Evolutionary conservation across 2,797 vertebrate species (phyloP), one percentile per base, ranked within the genome.

Genomic region (Typhlichthys eigenmanni): DNA sequence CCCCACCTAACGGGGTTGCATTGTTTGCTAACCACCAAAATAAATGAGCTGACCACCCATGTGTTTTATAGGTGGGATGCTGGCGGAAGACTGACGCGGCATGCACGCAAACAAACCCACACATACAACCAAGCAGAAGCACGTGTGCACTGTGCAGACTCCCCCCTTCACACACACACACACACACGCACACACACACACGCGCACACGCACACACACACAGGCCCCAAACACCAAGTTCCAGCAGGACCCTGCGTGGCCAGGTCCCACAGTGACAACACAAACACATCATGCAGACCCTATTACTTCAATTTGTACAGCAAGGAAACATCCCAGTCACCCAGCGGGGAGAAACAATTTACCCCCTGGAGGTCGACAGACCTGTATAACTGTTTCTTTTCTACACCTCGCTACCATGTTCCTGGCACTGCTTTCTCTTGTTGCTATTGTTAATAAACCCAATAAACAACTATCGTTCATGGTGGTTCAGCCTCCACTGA

Each of bases 21-120:
- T 75, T 85, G 80, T 80, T 84, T 84, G 60, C 62, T 74, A 85
- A 76, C 59, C 71, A 64, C 46, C 58, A 63, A 66, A 66, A 78
- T 83, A 83, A 86, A 80, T 57, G 77, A 56, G 51, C 73, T 89
- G 89, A 80, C 90, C 90, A 91, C 90, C 90, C 85, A 69, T 77
- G 75, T 62, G 51, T 86, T 90, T 90, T 82, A 88, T 85, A 79
- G 75, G 83, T 84, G 74, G 67, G 76, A 82, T 70, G 63, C 61
- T 68, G 68, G 86, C 66, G 63, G 70, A 76, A 61, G 68, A 80
- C 66, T 32, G 55, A 70, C 68, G 50, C 73, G 66, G 60, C 57
- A 74, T 60, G 58, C 62, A 79, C 62, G 85, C 66, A 81, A 58
- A 55, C 16, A 14, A 47, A 74, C 56, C 11, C 17, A 17, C 8